Conservation (phyloP, 37 sponge, comb jelly and placozoan species). For the Spongilla lacustris region DNA sequence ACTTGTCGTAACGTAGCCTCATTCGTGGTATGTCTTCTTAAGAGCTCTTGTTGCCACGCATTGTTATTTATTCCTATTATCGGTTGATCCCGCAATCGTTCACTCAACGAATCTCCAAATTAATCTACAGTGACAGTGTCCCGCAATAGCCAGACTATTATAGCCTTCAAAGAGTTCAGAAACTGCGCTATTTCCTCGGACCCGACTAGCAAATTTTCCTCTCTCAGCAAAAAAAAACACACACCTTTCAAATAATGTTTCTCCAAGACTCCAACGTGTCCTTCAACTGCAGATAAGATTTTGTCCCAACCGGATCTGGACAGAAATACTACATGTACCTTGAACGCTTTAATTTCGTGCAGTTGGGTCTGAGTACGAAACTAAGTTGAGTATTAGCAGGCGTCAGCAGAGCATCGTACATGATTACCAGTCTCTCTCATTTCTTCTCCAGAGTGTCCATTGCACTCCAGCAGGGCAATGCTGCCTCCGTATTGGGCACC, state of each 20-base stretch:
- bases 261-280: background rate
- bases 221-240: background rate
- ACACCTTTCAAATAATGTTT: background rate
- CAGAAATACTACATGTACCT: no score
- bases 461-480: no score
- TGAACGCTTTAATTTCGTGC: no score
- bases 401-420: no score
- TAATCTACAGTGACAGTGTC: conserved; percentile 1
- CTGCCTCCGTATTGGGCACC: no score
- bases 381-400: no score
- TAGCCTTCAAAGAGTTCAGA: background rate
- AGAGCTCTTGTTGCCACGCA: background rate
- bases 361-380: no score
- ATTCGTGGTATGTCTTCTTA: background rate
- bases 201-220: background rate
- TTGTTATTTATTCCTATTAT: background rate
- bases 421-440: no score
- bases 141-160: no score
- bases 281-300: background rate
- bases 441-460: no score
- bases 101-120: background rate
- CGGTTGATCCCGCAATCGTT: background rate
- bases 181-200: background rate
- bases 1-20: background rate
- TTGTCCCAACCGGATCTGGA: no score